Evolutionary conservation across 2,113 vertebrate species (phyloP).

Genomic region (Typhlomys cinereus): DNA sequence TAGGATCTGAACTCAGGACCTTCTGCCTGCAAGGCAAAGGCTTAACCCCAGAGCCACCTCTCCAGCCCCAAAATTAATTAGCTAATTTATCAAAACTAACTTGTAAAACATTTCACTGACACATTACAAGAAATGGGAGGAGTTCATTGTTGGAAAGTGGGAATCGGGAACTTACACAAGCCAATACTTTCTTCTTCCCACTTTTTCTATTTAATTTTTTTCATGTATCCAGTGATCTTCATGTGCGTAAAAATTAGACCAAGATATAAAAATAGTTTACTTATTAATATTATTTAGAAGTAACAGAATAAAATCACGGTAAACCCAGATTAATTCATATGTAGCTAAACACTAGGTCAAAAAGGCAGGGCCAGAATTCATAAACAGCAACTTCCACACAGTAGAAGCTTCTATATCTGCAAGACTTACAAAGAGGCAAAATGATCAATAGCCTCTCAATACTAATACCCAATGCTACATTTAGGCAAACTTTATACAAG

Average conservation of each 20-base stretch:
- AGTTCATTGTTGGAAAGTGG: background rate
- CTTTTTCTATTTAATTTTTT: background rate
- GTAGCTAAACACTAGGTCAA: background rate
- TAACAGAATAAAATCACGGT: background rate
- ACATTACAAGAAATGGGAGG: background rate
- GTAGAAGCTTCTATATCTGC: background rate
- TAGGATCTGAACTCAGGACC: no score
- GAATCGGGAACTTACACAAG: background rate
- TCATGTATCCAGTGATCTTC: background rate
- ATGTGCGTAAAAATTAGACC: background rate
- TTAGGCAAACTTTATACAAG: background rate
- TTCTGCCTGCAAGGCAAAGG: no score
- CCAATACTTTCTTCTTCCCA: background rate
- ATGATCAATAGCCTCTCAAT: background rate
- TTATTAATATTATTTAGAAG: background rate
- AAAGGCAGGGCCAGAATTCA: background rate
- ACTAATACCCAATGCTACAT: background rate
- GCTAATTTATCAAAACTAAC: no score
- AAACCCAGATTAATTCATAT: background rate
- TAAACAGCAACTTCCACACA: constrained; percentile 24
- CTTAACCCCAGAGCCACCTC: no score
- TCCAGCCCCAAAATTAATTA: no score
- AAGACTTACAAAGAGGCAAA: background rate
- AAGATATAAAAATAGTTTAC: background rate
- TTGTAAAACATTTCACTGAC: constrained; percentile 27